phyloP scores from a whole-genome alignment of 1,140 invertebrate species.

The Teleopsis dalmanni region DNA sequence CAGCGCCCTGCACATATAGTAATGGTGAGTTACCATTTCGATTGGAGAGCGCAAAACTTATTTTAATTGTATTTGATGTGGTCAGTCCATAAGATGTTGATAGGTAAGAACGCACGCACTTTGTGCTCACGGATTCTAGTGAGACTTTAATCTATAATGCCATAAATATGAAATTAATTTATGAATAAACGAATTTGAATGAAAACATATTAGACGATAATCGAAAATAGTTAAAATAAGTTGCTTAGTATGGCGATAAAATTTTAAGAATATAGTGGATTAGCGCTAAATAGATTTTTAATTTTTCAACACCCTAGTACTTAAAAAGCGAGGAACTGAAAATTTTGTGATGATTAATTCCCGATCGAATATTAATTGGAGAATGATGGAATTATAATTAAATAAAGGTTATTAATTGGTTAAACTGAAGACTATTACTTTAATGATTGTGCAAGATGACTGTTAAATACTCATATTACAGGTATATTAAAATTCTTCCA shows the following conservation, averaged over 20 bases:
- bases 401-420: too few species aligned
- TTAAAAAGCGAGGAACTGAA: too few species aligned
- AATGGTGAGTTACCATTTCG: slow-evolving; percentile 42
- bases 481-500: background rate
- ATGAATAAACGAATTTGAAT: background rate
- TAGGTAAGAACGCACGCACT: slow-evolving; percentile 69
- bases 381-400: too few species aligned
- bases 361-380: too few species aligned
- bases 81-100: slow-evolving; percentile 55
- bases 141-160: slow-evolving; percentile 69
- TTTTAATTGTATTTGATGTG: slow-evolving; percentile 60
- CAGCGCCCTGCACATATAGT: slow-evolving; percentile 44
- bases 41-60: slow-evolving; percentile 58
- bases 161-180: slow-evolving; percentile 12
- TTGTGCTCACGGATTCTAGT: slow-evolving; percentile 54
- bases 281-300: too few species aligned
- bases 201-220: too few species aligned
- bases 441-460: too few species aligned
- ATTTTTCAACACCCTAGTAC: too few species aligned
- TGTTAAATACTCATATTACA: too few species aligned
- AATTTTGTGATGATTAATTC: too few species aligned
- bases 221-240: background rate
- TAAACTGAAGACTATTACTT: too few species aligned
- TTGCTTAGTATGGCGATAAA: too few species aligned
- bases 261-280: background rate